Evolutionary conservation across 2,113 vertebrate genomes (phyloP), one percentile per base, ranked within the genome.

Genomic region (Poeciliopsis turrubarensis): DNA sequence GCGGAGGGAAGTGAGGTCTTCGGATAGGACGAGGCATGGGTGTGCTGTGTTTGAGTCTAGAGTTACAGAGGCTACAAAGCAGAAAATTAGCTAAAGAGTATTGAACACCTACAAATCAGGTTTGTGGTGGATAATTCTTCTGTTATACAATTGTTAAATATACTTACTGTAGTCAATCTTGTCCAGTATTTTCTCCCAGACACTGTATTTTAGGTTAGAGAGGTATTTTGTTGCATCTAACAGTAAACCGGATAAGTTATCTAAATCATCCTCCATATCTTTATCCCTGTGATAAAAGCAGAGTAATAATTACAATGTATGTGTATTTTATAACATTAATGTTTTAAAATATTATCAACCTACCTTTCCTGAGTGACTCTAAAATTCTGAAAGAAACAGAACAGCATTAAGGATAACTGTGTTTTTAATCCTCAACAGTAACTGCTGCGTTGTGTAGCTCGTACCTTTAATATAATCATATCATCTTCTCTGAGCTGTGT

Each of bases 31-130:
- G 82, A 95, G 91, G 74, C 92, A 93, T 31, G 94, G 94, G 82
- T 94, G 94, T 30, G 94, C 92, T 70, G 94, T 93, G 88, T 93
- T 94, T 78, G 90, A 92, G 79, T 95, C 94, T 79, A 95, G 80
- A 57, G 88, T 94, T 75, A 95, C 90, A 10, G 93, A 91, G 69
- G 73, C 94, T 95, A 73, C 78, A 51, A 68, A 70, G 62, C 51
- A 88, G 71, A 65, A 89, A 85, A 80, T 75, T 1, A 72, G 69
- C n/a, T 26, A 47, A 8, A 41, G 1, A 61, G 34, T 25, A 26
- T 70, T 29, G 61, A 7, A 27, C 15, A 73, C 41, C 3, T 27
- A 4, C 70, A 31, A 11, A 75, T 70, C 22, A 19, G 27, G 0
- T 29, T 25, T 69, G 14, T 2, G 31, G 63, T 60, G 15, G 17